Conservation (phyloP, 2,888 invertebrate species). For the Marronus borbonicus region DNA sequence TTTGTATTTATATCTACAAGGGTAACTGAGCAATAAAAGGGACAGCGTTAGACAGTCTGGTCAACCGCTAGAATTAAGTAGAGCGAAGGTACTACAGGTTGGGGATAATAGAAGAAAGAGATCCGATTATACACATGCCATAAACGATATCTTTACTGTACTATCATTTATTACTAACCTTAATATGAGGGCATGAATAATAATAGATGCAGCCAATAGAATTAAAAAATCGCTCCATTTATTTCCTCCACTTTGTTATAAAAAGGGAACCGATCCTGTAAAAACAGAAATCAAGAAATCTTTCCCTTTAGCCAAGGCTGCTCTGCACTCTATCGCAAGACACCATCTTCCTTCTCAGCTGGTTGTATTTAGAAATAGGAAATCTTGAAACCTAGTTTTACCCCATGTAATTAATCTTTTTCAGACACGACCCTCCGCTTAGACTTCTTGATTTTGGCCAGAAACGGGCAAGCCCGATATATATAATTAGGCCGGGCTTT, state of each 20-base stretch:
- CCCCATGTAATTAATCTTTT: constrained; percentile 53
- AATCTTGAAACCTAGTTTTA: constrained; percentile 52
- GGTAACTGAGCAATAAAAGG: constrained; percentile 42
- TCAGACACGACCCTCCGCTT: constrained; percentile 44
- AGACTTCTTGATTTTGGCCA: constrained; percentile 47
- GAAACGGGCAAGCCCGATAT: constrained; percentile 45
- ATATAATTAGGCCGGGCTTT: constrained; percentile 50
- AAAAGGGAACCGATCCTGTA: neutral
- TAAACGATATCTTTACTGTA: constrained; percentile 13
- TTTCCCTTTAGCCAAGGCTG: neutral
- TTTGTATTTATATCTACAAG: constrained; percentile 43
- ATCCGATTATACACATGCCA: neutral
- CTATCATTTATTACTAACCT: no score
- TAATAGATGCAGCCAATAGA: no score
- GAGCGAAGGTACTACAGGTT: neutral
- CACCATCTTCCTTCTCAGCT: neutral
- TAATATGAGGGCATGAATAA: no score
- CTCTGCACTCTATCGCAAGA: neutral
- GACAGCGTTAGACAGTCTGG: constrained; percentile 19
- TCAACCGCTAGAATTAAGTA: constrained; percentile 35
- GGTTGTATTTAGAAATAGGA: constrained; percentile 46
- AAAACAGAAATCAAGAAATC: constrained; percentile 2
- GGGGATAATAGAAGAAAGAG: constrained; percentile 1
- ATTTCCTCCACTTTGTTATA: neutral
- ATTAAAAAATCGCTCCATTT: neutral